A percentile compares a stretch with the other conserved stretches of the same genome.
Conservation (phyloP, 1,140 invertebrate genomes). For the Drosophila nasuta region DNA sequence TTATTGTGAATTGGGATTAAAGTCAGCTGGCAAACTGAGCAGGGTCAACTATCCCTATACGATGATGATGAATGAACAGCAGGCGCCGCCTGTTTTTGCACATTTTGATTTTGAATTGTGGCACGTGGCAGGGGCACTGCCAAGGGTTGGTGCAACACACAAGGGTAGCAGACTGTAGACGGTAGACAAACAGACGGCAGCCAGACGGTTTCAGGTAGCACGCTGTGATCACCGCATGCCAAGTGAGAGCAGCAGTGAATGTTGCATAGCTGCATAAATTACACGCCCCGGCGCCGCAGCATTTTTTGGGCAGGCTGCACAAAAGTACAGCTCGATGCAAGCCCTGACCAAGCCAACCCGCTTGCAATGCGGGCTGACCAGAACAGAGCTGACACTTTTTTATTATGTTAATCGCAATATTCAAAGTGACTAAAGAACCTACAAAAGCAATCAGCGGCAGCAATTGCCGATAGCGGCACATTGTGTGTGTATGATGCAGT, state of each 20-base stretch:
- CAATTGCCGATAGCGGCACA: conserved; percentile 44
- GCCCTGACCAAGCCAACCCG: neutral
- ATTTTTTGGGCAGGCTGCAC: conserved; percentile 30
- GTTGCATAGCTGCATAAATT: conserved; percentile 71
- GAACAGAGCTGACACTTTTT: conserved; percentile 39
- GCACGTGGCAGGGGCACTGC: conserved; percentile 66
- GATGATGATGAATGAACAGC: conserved; percentile 61
- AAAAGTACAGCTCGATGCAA: conserved; percentile 36
- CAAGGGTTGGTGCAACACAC: conserved; percentile 52
- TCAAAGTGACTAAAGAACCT: conserved; percentile 39
- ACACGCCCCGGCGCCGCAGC: conserved; percentile 44
- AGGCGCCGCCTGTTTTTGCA: conserved; percentile 82
- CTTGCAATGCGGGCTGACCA: conserved; percentile 47
- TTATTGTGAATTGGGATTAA: conserved; percentile 47
- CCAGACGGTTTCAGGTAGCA: conserved; percentile 59
- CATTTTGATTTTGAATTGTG: conserved; percentile 78
- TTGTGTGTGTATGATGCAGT: conserved; percentile 30
- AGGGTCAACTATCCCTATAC: conserved; percentile 38
- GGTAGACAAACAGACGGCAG: conserved; percentile 45
- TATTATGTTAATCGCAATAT: conserved; percentile 39
- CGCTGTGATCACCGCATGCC: conserved; percentile 25
- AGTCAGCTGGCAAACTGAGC: conserved; percentile 66
- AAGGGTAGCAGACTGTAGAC: conserved; percentile 55
- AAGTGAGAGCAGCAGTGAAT: conserved; percentile 58
- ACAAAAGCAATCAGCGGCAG: conserved; percentile 42